Conservation (phyloP, 2,888 invertebrate species). For the Nebria brevicollis region DNA sequence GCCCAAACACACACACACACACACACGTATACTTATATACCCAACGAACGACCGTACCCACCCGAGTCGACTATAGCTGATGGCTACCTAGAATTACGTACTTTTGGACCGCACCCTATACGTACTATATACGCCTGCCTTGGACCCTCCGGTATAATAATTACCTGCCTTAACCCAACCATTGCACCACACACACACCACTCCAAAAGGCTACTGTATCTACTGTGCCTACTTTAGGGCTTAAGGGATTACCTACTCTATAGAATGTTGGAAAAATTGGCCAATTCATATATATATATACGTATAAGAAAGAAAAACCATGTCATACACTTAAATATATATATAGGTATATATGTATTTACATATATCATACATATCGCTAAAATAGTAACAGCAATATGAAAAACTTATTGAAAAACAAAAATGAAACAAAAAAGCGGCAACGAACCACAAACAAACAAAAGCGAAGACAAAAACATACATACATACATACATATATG, state of each 20-base stretch:
- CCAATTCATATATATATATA: no score
- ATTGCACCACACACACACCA: not conserved
- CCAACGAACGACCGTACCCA: not conserved
- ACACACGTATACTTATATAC: no score
- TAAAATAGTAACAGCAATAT: not conserved
- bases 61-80: not conserved
- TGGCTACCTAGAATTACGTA: not conserved
- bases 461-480: not conserved
- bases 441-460: not conserved
- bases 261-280: not conserved
- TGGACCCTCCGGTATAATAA: not conserved
- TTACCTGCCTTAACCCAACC: not conserved
- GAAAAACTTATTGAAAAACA: not conserved
- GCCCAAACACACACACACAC: constrained; percentile 15
- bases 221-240: not conserved
- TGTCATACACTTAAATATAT: not conserved
- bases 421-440: not conserved
- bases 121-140: not conserved
- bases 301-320: no score
- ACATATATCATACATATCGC: not conserved
- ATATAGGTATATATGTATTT: not conserved
- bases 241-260: not conserved
- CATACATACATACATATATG: no score
- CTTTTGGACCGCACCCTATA: not conserved
- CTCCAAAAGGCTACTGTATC: not conserved